A percentile compares a stretch with the other conserved stretches of the same genome.
These are phyloP conservation scores for Sterna hirundo DNA, from an alignment of 2,113 vertebrate genomes.

Conservation along the genomic window DNA sequence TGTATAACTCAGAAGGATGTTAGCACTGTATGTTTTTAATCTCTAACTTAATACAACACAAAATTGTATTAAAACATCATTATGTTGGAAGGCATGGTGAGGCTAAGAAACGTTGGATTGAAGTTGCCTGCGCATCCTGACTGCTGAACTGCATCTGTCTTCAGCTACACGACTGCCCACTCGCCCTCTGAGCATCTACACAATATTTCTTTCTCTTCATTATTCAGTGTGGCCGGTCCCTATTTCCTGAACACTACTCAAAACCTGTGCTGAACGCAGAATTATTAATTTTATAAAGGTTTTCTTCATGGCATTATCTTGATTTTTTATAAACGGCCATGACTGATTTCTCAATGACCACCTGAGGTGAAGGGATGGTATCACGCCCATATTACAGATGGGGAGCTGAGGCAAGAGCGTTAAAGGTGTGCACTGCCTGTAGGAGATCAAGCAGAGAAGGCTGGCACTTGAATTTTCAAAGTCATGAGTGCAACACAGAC, in stretches of 20 bases:
- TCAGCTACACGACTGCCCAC: not conserved
- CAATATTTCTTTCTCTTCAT: not conserved
- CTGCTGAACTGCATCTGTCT: not conserved
- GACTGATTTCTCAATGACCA: not conserved
- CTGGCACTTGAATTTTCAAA: not conserved
- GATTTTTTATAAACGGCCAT: not conserved
- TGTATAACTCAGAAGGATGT: not conserved
- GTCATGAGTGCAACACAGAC: not conserved
- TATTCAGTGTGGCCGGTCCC: not conserved
- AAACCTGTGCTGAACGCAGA: not conserved
- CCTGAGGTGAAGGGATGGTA: not conserved
- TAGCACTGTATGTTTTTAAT: not conserved
- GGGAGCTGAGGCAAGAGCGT: not conserved
- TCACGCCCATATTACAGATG: not conserved
- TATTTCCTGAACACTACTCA: not conserved
- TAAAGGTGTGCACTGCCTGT: not conserved
- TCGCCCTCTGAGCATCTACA: not conserved
- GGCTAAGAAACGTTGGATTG: not conserved
- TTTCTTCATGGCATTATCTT: not conserved
- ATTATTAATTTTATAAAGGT: not conserved
- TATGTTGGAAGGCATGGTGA: not conserved
- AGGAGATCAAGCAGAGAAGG: not conserved
- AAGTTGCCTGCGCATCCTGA: not conserved
- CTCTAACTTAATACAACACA: not conserved
- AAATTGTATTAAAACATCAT: conserved; percentile 15